Conservation (phyloP, 2,797 vertebrate species). For the Vipera latastei region DNA sequence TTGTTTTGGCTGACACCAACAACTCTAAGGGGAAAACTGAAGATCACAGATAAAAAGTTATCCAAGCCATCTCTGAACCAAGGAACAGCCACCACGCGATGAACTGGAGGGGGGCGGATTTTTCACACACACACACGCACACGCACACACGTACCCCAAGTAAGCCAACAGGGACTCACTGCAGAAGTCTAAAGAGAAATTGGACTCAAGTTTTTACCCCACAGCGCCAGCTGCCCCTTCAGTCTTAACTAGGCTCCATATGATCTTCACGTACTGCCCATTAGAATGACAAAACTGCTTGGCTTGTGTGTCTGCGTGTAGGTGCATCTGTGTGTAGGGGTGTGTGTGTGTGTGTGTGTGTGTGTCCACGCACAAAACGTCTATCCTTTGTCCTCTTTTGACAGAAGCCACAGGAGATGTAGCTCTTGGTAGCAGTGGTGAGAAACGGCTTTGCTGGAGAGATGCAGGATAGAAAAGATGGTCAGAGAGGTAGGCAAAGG, state of each 20-base stretch:
- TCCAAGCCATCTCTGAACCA: background rate
- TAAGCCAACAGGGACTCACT: background rate
- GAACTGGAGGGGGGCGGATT: background rate
- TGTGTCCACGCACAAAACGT: background rate
- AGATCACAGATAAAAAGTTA: background rate
- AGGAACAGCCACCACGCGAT: background rate
- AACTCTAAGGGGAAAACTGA: fast-evolving
- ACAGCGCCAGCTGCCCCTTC: background rate
- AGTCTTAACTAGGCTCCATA: background rate
- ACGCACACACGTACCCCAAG: background rate
- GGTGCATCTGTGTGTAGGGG: background rate
- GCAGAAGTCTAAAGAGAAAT: background rate
- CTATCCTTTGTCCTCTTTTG: background rate
- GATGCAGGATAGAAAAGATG: background rate
- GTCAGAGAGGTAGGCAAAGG: background rate
- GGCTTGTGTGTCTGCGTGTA: background rate
- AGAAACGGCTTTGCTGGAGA: background rate
- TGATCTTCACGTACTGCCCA: background rate
- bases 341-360: background rate
- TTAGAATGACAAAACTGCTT: background rate
- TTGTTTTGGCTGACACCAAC: background rate
- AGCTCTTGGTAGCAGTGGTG: background rate
- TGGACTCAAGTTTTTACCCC: background rate
- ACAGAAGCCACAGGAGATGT: background rate
- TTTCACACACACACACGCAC: background rate